Evolutionary conservation across 1,140 invertebrate genomes (phyloP).

Genomic region (Myzus persicae): DNA sequence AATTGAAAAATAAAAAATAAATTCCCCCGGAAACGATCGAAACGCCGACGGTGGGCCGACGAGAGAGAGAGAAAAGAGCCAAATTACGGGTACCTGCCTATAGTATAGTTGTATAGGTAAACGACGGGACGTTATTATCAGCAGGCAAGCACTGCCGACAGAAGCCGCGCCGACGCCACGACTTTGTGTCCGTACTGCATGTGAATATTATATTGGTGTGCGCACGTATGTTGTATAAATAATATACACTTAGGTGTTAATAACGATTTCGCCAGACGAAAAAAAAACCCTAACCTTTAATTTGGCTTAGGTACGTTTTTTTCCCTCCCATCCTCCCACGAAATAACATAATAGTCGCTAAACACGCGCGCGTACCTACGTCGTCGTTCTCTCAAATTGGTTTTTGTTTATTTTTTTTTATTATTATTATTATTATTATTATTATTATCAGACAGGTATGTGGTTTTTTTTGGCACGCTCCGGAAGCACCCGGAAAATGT

Average conservation of each 20-base stretch:
- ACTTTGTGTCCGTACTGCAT: background rate
- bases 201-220: background rate
- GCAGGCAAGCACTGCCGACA: background rate
- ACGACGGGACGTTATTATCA: slow-evolving; percentile 13
- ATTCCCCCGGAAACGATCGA: slow-evolving; percentile 40
- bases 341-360: slow-evolving; percentile 35
- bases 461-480: background rate
- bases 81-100: slow-evolving; percentile 27
- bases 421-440: too few relatives aligned
- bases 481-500: background rate
- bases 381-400: background rate
- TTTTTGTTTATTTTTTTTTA: background rate
- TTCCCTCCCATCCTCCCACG: background rate
- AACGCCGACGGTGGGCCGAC: slow-evolving; percentile 16
- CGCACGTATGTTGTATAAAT: too few relatives aligned
- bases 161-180: background rate
- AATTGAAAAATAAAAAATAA: slow-evolving; percentile 45
- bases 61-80: background rate
- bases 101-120: background rate
- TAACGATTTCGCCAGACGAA: slow-evolving; percentile 40
- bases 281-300: slow-evolving; percentile 50
- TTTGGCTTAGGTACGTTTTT: background rate
- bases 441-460: too few relatives aligned
- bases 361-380: slow-evolving; percentile 44
- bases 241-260: slow-evolving; percentile 33